Conservation (phyloP, 2,113 vertebrate genomes). For the Oncorhynchus masou region DNA sequence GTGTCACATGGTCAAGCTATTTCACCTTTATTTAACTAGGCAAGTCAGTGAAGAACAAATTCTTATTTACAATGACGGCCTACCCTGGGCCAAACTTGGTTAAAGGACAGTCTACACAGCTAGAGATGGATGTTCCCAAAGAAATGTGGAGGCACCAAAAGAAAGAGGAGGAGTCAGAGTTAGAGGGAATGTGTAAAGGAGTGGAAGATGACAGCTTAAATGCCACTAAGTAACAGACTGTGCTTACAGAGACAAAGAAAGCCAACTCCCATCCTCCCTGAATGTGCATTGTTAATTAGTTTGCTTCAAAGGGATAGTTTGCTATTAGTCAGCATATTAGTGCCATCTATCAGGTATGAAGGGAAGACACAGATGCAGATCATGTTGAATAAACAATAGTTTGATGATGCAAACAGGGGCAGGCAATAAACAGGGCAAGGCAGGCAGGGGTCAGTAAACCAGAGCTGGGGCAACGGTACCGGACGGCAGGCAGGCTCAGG, state of each 20-base stretch:
- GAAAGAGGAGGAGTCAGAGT: not conserved
- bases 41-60: no score
- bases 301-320: not conserved
- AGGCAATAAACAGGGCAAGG: no score
- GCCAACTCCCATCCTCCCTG: constrained; percentile 46
- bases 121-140: not conserved
- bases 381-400: no score
- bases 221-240: constrained; percentile 32
- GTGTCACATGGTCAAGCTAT: no score
- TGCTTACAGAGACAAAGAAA: constrained; percentile 41
- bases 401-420: no score
- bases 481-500: no score
- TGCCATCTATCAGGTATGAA: not conserved
- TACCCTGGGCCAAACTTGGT: no score
- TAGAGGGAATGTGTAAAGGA: not conserved
- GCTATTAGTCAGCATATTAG: not conserved
- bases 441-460: no score
- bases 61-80: no score
- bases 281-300: not conserved
- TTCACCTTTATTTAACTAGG: no score
- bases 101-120: not conserved
- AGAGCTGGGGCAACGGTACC: no score
- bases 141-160: not conserved
- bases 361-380: no score
- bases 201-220: not conserved